Percentiles rank a stretch among this genome's conserved stretches.
Evolutionary conservation across 2,797 vertebrate species (phyloP).

Genomic region (Chelonia mydas): DNA sequence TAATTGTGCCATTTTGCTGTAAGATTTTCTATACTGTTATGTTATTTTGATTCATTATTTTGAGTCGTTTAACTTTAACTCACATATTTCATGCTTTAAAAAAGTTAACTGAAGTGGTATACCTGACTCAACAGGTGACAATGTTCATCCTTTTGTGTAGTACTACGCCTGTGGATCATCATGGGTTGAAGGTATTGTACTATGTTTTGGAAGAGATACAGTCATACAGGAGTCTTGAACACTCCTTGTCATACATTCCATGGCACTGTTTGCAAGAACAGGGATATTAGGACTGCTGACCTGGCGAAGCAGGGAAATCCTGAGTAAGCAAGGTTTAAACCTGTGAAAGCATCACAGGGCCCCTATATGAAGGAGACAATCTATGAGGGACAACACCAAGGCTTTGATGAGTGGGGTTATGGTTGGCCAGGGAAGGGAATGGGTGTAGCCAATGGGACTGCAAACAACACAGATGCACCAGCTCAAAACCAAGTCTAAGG

Average conservation of each 20-base stretch:
- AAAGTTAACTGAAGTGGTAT: constrained; percentile 21
- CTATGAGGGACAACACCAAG: background rate
- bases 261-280: background rate
- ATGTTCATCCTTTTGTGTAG: constrained; percentile 19
- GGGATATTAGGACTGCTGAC: no score
- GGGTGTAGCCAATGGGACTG: background rate
- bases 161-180: background rate
- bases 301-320: no score
- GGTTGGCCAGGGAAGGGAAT: background rate
- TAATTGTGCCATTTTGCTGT: background rate
- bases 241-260: background rate
- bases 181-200: background rate
- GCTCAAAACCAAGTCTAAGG: background rate
- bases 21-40: background rate
- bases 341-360: no score
- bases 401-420: background rate
- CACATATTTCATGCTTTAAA: constrained; percentile 17
- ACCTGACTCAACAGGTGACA: constrained; percentile 35
- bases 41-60: background rate
- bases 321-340: no score
- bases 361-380: background rate
- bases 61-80: background rate
- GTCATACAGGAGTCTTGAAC: constrained; percentile 16
- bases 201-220: constrained; percentile 23
- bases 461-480: background rate